Percentiles rank a stretch among this genome's conserved stretches.
Conservation (phyloP, 2,888 invertebrate genomes). For the Caenorhabditis imperialis region DNA sequence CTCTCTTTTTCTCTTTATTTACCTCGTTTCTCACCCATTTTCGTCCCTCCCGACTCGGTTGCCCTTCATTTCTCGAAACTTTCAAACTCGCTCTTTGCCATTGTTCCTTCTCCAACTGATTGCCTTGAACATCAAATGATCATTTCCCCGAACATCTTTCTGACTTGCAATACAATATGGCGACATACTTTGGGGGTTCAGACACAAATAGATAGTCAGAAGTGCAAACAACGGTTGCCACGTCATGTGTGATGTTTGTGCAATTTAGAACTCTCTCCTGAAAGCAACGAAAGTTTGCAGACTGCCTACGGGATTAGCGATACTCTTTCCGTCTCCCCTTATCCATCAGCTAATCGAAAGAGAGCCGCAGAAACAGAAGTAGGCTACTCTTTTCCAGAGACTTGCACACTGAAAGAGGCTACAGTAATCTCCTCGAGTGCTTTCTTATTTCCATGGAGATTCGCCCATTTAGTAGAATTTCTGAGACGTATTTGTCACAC, state of each 20-base stretch:
- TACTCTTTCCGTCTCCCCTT: not conserved
- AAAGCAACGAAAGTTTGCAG: slow-evolving; percentile 6
- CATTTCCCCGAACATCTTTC: no score
- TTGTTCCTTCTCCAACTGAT: no score
- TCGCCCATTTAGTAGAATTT: no score
- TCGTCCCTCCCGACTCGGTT: not conserved
- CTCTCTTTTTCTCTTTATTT: slow-evolving; percentile 18
- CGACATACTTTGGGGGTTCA: not conserved
- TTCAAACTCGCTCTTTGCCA: not conserved
- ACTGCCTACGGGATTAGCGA: not conserved
- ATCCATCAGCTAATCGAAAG: not conserved
- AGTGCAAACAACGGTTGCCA: not conserved
- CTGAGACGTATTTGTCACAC: no score
- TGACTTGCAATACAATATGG: no score
- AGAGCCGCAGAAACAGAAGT: no score
- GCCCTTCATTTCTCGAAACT: slow-evolving; percentile 5
- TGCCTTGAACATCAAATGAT: no score
- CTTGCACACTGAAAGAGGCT: no score
- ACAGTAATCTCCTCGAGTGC: no score
- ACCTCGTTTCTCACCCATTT: slow-evolving; percentile 29
- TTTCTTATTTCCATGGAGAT: no score
- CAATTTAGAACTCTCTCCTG: not conserved
- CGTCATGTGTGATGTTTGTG: slow-evolving; percentile 1
- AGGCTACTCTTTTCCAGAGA: no score
- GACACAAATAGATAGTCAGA: not conserved